Conservation (phyloP, 2,888 invertebrate genomes). For the Callosobruchus maculatus region DNA sequence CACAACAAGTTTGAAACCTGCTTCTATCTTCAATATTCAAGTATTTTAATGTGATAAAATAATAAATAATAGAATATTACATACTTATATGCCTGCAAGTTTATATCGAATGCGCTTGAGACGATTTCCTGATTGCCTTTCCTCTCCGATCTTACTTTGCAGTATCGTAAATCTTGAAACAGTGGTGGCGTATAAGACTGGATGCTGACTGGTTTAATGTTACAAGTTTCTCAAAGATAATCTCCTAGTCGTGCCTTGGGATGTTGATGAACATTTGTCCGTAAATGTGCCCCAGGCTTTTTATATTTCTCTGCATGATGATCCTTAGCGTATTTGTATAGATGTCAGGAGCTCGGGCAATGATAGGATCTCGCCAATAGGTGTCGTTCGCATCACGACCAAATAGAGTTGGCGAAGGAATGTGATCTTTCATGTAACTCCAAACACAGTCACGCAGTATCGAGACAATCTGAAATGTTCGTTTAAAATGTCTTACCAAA, state of each 20-base stretch:
- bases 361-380: slow-evolving; percentile 75
- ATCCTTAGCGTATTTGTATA: slow-evolving; percentile 79
- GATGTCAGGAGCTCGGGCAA: slow-evolving; percentile 65
- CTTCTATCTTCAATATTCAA: too few relatives aligned
- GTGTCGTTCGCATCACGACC: slow-evolving; percentile 63
- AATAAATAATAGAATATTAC: too few relatives aligned
- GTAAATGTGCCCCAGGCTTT: slow-evolving; percentile 72
- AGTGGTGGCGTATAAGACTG: too few relatives aligned
- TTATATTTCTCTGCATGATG: slow-evolving; percentile 75
- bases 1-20: too few relatives aligned
- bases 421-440: slow-evolving; percentile 85
- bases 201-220: too few relatives aligned
- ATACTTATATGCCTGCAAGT: too few relatives aligned
- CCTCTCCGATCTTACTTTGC: too few relatives aligned
- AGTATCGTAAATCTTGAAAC: background rate
- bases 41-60: too few relatives aligned
- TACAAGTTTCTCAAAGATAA: slow-evolving; percentile 9
- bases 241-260: slow-evolving; percentile 30
- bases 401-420: slow-evolving; percentile 81
- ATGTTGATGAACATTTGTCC: slow-evolving; percentile 65
- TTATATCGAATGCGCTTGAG: too few relatives aligned
- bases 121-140: too few relatives aligned
- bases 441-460: slow-evolving; percentile 82
- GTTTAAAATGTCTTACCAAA: background rate
- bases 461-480: slow-evolving; percentile 62